Evolutionary conservation across 2,113 vertebrate genomes (phyloP).

Genomic region (Prunella fulvescens): DNA sequence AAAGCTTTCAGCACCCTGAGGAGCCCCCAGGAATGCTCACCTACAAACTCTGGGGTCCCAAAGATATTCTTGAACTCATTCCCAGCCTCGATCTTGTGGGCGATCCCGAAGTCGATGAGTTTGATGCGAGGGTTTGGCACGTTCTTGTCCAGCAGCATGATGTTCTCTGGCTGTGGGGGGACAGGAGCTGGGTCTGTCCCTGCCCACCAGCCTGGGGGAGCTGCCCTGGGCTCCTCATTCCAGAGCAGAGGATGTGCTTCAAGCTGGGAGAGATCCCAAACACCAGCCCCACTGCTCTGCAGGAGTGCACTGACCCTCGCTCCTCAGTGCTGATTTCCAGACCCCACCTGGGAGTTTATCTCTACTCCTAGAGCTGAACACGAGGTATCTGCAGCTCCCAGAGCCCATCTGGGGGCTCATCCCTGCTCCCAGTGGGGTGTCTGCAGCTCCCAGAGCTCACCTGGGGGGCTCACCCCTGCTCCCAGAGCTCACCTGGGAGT

Average conservation of each 20-base stretch:
- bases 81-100: slow-evolving; percentile 94
- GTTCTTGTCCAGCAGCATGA: slow-evolving; percentile 95
- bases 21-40: slow-evolving; percentile 65
- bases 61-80: slow-evolving; percentile 99
- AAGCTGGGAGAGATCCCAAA: background rate
- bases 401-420: background rate
- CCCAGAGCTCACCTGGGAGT: background rate
- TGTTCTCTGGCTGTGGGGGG: slow-evolving; percentile 86
- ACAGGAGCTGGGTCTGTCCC: background rate
- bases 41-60: slow-evolving; percentile 95
- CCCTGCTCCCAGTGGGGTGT: background rate
- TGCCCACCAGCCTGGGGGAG: rapidly evolving
- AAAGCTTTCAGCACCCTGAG: background rate
- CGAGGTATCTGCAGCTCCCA: background rate
- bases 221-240: background rate
- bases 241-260: rapidly evolving
- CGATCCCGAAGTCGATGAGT: slow-evolving; percentile 95
- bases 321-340: background rate
- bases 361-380: background rate
- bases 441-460: background rate
- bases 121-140: slow-evolving; percentile 93
- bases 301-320: background rate
- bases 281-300: background rate
- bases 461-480: background rate
- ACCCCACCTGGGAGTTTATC: rapidly evolving